Conservation (phyloP, 2,797 vertebrate species). For the Synaphobranchus kaupii region DNA sequence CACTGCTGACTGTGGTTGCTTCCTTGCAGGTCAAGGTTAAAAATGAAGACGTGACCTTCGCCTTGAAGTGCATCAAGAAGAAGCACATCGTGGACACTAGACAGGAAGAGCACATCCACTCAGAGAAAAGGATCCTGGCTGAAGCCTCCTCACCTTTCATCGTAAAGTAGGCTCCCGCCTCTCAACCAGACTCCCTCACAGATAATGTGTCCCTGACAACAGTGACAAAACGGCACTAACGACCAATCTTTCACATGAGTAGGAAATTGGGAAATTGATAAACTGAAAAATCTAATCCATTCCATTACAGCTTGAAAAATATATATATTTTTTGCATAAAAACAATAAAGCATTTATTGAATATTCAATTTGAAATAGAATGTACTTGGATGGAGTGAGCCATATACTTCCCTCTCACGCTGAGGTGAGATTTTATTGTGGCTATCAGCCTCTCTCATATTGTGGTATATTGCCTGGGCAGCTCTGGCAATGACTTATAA, state of each 20-base stretch:
- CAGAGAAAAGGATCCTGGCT: slow-evolving; percentile 87
- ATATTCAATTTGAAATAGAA: slow-evolving; percentile 5
- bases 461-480: neutral
- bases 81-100: slow-evolving; percentile 88
- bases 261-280: neutral
- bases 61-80: slow-evolving; percentile 93
- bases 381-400: neutral
- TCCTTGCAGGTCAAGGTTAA: slow-evolving; percentile 84
- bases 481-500: neutral
- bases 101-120: slow-evolving; percentile 91
- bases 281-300: neutral
- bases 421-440: neutral
- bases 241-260: too few species aligned
- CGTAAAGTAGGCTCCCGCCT: slow-evolving; percentile 81
- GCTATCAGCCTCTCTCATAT: neutral
- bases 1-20: neutral
- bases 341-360: neutral
- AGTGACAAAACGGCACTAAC: too few species aligned
- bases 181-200: too few species aligned
- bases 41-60: slow-evolving; percentile 82
- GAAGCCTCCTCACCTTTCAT: slow-evolving; percentile 86
- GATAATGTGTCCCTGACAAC: too few species aligned
- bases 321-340: neutral
- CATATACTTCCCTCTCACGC: neutral
- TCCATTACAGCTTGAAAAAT: neutral